Conservation (phyloP, 2,888 invertebrate genomes). For the Taphrorychus bicolor region DNA sequence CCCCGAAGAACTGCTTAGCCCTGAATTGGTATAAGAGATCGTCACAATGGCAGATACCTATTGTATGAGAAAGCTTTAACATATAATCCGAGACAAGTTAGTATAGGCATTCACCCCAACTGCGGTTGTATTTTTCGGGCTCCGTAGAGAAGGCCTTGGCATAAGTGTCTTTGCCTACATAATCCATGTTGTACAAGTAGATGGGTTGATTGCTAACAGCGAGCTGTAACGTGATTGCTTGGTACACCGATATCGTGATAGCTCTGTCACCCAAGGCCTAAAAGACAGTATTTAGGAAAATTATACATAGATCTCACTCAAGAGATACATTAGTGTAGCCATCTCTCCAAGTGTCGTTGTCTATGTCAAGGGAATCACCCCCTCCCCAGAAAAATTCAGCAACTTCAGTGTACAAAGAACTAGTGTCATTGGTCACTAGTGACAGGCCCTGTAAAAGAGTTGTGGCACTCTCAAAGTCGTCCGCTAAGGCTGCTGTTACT, state of each 20-base stretch:
- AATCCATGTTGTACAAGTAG: conserved; percentile 62
- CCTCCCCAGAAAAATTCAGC: conserved; percentile 33
- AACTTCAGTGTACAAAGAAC: conserved; percentile 28
- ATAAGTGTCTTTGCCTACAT: conserved; percentile 59
- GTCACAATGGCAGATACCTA: conserved; percentile 63
- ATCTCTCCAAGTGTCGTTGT: too few species aligned
- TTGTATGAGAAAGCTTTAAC: conserved; percentile 22
- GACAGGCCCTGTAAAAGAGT: conserved; percentile 47
- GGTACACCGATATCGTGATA: conserved; percentile 60
- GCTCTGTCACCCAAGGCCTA: too few species aligned
- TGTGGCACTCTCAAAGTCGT: too few species aligned
- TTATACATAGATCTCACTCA: too few species aligned
- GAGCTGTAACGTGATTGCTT: conserved; percentile 53
- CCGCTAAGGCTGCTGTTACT: too few species aligned
- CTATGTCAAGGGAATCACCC: background rate
- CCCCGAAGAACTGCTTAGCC: conserved; percentile 56
- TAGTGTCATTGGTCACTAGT: conserved; percentile 42
- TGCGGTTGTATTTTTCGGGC: conserved; percentile 46
- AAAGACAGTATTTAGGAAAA: too few species aligned
- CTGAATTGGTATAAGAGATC: conserved; percentile 63
- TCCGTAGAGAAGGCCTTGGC: conserved; percentile 58
- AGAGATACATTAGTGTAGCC: too few species aligned
- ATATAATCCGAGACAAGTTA: background rate
- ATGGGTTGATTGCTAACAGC: conserved; percentile 55
- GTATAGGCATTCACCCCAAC: conserved; percentile 53